Evolutionary conservation across 2,888 invertebrate genomes (phyloP).

Genomic region (Drosophila prostipennis): DNA sequence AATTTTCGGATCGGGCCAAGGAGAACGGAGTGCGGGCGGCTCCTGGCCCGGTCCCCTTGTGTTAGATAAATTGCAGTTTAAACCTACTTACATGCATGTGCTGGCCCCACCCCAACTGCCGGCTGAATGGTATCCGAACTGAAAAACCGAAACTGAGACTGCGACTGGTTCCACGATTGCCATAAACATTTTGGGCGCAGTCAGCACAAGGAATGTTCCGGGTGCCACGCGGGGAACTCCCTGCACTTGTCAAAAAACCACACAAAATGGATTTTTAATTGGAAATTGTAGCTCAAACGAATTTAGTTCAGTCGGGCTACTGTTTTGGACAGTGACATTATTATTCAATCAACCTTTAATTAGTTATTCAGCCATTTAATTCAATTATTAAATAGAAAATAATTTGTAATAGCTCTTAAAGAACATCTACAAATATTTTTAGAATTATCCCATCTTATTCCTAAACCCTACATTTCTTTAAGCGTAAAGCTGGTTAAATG

Average conservation of each 20-base stretch:
- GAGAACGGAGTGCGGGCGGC: neutral
- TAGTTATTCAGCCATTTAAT: neutral
- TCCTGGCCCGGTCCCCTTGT: constrained; percentile 45
- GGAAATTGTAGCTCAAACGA: neutral
- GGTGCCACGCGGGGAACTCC: constrained; percentile 4
- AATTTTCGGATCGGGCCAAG: neutral
- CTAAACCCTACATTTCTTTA: constrained; percentile 5
- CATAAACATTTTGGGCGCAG: constrained; percentile 58
- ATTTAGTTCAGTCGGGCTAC: neutral
- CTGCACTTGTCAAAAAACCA: constrained; percentile 21
- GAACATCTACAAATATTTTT: no score
- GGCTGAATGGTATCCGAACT: constrained; percentile 7
- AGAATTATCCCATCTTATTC: no score
- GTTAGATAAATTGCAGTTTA: constrained; percentile 77
- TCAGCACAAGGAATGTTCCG: constrained; percentile 28
- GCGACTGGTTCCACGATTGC: constrained; percentile 45
- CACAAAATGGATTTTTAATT: constrained; percentile 24
- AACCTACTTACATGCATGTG: constrained; percentile 77
- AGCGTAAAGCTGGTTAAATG: constrained; percentile 31
- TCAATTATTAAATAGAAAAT: neutral
- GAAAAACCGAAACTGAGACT: constrained; percentile 5
- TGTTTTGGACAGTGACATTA: neutral
- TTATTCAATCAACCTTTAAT: neutral
- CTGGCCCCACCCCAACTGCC: constrained; percentile 22
- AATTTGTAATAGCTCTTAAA: neutral